Evolutionary conservation across 35 echinoderm and acorn worm genomes (phyloP).

Genomic region (Lytechinus pictus): DNA sequence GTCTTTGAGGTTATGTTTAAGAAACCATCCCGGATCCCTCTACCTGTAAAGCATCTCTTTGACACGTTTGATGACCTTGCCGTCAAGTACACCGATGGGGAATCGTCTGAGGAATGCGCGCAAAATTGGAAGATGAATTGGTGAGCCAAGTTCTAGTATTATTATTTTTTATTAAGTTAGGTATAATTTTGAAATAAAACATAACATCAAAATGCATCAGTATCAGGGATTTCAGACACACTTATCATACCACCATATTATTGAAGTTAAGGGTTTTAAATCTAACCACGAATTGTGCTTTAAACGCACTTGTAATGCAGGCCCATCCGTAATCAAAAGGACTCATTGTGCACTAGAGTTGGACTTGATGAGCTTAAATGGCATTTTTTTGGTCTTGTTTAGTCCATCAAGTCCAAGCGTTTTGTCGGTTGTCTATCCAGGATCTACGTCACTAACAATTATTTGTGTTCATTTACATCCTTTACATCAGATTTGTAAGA

Average conservation of each 20-base stretch:
- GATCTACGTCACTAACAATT: too few species aligned
- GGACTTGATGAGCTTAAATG: too few species aligned
- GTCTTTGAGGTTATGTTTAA: constrained; percentile 31
- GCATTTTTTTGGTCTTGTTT: too few species aligned
- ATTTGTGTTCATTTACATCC: too few species aligned
- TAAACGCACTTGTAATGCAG: too few species aligned
- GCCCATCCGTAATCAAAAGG: too few species aligned
- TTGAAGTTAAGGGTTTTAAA: neutral
- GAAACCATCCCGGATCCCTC: neutral
- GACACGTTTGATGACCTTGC: constrained; percentile 20
- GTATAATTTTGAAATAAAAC: neutral
- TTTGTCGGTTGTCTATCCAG: too few species aligned
- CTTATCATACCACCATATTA: too few species aligned
- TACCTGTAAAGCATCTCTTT: constrained; percentile 7
- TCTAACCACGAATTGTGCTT: neutral
- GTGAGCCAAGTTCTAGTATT: neutral
- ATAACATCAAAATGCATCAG: neutral
- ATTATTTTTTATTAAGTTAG: too few species aligned
- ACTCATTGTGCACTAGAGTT: too few species aligned
- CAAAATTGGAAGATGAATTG: constrained; percentile 39
- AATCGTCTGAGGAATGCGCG: neutral
- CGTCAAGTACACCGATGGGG: neutral
- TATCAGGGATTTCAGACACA: too few species aligned
- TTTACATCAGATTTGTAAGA: neutral
- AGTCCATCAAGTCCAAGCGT: too few species aligned